Base-by-base conservation (phyloP, 2,113 vertebrate species). In the Tor tambroides region DNA sequence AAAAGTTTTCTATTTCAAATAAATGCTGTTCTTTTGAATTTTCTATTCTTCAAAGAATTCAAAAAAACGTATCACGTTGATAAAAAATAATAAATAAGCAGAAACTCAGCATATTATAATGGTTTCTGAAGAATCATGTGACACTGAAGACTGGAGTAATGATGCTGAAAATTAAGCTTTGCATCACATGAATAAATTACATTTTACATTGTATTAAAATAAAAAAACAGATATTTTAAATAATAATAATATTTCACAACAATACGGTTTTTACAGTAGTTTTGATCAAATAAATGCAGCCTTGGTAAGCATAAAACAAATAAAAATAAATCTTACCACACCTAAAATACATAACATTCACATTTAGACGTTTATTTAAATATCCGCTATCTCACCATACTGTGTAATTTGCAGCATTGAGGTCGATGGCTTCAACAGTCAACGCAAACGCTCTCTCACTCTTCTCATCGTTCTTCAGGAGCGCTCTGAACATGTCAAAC, bases 351-450 rank as follows among this genome's bases (percentile, higher is more conserved):
- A n/a, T n/a, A n/a, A n/a, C n/a, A n/a, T n/a, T 56, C 51, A 51
- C 5, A 41, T 41, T 41, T 23, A 41, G 21, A 41, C n/a, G 35
- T 6, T 10, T 1, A 51, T 77, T 49, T 49, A 51, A 77, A 30
- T 14, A 2, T 17, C 49, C 1, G 4, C 49, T 51, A 17, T 69
- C 97, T 95, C 92, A 99, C 98, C 98, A 99, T 11, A 99, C 98
- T 1, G 98, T 99, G 91, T 99, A 99, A 91, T 99, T 99, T 69
- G 98, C 98, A 89, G 98, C 98, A 83, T 99, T 99, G 78, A 99
- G 94, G 19, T 98, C 98, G 78, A 99, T 98, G 80, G 98, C 98
- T 28, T 99, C 97, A 80, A 94, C 95, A 9, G 97, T 99, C 88
- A 99, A 91, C 54, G 94, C 91, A 65, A 99, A 96, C 26, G 98